Percentiles rank a stretch among this genome's conserved stretches.
phyloP scores from a whole-genome alignment of 2,113 vertebrate species.

The Hyperoodon ampullatus region DNA sequence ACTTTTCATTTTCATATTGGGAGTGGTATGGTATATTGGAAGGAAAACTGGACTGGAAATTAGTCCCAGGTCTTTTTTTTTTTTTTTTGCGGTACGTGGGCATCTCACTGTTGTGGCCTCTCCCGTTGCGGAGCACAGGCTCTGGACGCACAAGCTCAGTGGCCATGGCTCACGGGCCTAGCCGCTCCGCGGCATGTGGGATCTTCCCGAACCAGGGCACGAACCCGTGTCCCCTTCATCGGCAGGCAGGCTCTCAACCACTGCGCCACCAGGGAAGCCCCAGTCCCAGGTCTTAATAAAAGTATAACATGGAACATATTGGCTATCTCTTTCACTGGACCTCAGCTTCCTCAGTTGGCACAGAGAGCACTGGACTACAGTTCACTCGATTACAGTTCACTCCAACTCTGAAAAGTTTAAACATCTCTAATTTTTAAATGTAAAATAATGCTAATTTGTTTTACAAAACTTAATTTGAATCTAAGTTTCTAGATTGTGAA shows the following conservation, averaged over 20 bases:
- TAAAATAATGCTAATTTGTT: background rate
- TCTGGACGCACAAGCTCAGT: too few relatives aligned
- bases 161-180: too few relatives aligned
- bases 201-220: too few relatives aligned
- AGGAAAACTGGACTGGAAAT: background rate
- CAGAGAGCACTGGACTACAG: background rate
- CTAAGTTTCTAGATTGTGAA: background rate
- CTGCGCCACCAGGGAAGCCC: too few relatives aligned
- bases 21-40: background rate
- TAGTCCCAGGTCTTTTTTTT: too few relatives aligned
- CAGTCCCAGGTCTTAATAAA: background rate
- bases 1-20: background rate
- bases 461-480: background rate
- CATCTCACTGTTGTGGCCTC: too few relatives aligned
- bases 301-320: background rate
- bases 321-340: background rate
- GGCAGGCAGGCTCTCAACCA: too few relatives aligned
- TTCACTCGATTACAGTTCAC: background rate
- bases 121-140: too few relatives aligned
- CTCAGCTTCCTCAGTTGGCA: background rate
- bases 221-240: too few relatives aligned
- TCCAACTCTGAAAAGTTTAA: background rate
- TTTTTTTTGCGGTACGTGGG: too few relatives aligned
- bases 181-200: too few relatives aligned
- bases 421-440: background rate